A percentile compares a stretch with the other conserved stretches of the same genome.
Conservation (phyloP, 1,140 invertebrate genomes). For the Heliconius himera region DNA sequence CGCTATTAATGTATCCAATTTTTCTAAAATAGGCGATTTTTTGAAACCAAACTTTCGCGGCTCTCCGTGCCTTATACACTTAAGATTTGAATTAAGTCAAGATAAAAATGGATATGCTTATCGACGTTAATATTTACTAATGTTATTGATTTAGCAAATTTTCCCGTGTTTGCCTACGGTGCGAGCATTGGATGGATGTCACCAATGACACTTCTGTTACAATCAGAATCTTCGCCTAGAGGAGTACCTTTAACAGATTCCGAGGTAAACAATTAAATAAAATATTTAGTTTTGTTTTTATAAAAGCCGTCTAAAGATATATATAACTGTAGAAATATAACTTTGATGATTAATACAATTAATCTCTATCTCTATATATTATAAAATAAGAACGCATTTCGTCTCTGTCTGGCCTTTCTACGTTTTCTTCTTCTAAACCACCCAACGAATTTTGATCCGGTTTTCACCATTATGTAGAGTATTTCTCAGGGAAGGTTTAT, state of each 20-base stretch:
- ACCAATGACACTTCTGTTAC: constrained; percentile 60
- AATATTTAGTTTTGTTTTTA: not conserved
- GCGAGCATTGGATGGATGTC: constrained; percentile 68
- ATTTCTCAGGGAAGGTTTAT: too few relatives aligned
- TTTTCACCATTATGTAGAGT: too few relatives aligned
- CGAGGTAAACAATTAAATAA: constrained; percentile 48
- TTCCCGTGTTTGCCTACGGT: constrained; percentile 63
- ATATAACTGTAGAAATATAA: not conserved
- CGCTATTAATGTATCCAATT: too few relatives aligned
- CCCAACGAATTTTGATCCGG: too few relatives aligned
- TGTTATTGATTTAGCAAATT: constrained; percentile 50
- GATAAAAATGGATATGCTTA: not conserved
- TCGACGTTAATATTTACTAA: not conserved
- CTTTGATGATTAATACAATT: too few relatives aligned
- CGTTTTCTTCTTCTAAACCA: too few relatives aligned
- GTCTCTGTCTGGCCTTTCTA: too few relatives aligned
- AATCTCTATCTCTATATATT: too few relatives aligned
- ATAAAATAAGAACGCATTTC: too few relatives aligned
- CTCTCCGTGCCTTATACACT: too few relatives aligned
- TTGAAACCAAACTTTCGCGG: too few relatives aligned
- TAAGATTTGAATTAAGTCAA: not conserved
- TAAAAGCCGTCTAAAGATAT: not conserved
- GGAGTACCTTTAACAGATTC: constrained; percentile 51
- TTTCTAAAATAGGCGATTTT: too few relatives aligned
- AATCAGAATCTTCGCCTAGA: constrained; percentile 58